A percentile compares a stretch with the other conserved stretches of the same genome.
These are phyloP conservation scores for Pseudochromis fuscus DNA, from an alignment of 2,797 vertebrate genomes.

Conservation along the genomic window DNA sequence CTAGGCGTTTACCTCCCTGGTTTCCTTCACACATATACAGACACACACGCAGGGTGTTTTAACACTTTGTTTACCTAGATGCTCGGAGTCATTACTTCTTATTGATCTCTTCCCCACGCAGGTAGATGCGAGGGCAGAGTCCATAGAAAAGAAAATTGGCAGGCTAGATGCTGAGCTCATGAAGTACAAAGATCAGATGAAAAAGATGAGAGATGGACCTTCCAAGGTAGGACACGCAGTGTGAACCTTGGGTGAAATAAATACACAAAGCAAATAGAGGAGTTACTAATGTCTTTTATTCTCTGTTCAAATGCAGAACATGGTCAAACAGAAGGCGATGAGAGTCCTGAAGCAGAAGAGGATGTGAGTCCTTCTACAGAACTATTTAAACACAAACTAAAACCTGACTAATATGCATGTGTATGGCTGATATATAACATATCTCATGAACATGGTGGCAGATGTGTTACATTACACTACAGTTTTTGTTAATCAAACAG, in stretches of 20 bases:
- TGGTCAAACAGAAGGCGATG: constrained; percentile 98
- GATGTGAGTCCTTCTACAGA: constrained; percentile 90
- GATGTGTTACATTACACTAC: too few species aligned
- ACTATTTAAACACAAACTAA: neutral
- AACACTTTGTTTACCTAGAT: neutral
- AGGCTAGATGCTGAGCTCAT: constrained; percentile 93
- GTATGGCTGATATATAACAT: neutral
- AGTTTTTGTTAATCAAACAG: too few species aligned
- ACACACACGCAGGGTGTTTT: neutral
- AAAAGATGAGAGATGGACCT: constrained; percentile 99
- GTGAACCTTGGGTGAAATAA: too few species aligned
- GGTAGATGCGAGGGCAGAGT: constrained; percentile 96
- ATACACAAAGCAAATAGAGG: too few species aligned
- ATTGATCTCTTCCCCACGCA: constrained; percentile 60
- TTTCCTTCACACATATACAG: neutral
- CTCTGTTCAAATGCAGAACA: constrained; percentile 87
- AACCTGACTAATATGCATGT: neutral
- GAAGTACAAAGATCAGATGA: constrained; percentile 99
- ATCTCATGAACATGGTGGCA: too few species aligned
- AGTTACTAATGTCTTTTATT: constrained; percentile 11
- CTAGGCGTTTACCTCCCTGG: neutral
- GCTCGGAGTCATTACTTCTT: neutral
- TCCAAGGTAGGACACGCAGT: constrained; percentile 88
- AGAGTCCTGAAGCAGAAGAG: constrained; percentile 98
- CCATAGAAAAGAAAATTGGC: constrained; percentile 96